Conservation (phyloP, 2,797 vertebrate species). For the Acrossocheilus fasciatus region DNA sequence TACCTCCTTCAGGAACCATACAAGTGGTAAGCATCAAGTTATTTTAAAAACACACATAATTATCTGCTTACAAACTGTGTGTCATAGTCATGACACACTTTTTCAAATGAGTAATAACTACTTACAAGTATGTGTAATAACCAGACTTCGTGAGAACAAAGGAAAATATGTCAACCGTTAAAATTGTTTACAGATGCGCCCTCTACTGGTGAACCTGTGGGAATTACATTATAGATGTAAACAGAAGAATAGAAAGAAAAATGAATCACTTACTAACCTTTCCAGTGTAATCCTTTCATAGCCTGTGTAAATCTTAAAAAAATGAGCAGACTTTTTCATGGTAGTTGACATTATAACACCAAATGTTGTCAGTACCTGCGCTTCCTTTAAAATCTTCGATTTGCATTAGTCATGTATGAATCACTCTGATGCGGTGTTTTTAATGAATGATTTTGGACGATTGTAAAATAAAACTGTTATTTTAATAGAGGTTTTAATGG, state of each 20-base stretch:
- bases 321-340: background rate
- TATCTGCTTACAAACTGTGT: background rate
- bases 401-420: background rate
- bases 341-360: background rate
- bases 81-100: constrained; percentile 13
- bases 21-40: constrained; percentile 90
- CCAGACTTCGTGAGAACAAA: background rate
- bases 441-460: background rate
- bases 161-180: constrained; percentile 1
- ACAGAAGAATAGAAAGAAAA: background rate
- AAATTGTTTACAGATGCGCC: constrained; percentile 45
- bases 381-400: background rate
- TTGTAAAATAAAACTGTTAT: background rate
- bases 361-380: background rate
- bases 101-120: constrained; percentile 4
- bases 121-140: background rate
- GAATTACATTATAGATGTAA: background rate
- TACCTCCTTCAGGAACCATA: constrained; percentile 99
- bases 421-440: constrained; percentile 4
- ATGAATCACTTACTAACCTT: too few relatives aligned
- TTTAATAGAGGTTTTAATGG: background rate
- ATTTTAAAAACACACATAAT: background rate
- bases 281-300: background rate
- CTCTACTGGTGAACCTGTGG: constrained; percentile 67
- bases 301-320: background rate